Evolutionary conservation across 2,888 invertebrate genomes (phyloP).

Genomic region (Lumbricus terrestris): DNA sequence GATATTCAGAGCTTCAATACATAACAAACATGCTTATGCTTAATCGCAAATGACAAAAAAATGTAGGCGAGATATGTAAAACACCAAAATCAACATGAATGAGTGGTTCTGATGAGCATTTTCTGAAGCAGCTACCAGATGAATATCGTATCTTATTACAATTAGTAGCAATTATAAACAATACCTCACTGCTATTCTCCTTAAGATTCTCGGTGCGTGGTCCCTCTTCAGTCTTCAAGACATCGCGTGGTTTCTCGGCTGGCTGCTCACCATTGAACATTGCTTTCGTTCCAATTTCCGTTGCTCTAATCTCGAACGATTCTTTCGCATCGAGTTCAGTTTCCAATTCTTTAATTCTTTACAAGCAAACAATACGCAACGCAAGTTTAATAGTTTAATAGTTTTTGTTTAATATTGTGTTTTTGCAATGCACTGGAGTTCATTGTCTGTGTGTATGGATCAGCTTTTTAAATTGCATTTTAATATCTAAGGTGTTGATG

Average conservation of each 20-base stretch:
- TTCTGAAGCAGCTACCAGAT: too few relatives aligned
- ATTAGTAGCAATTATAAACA: background rate
- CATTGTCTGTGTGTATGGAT: too few relatives aligned
- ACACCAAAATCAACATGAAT: too few relatives aligned
- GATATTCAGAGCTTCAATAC: too few relatives aligned
- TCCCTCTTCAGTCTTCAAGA: background rate
- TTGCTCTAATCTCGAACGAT: background rate
- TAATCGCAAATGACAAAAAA: too few relatives aligned
- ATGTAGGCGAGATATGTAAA: too few relatives aligned
- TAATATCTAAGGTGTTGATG: too few relatives aligned
- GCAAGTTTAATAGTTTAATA: background rate
- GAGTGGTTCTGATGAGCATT: too few relatives aligned
- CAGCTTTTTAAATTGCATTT: too few relatives aligned
- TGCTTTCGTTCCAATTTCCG: background rate
- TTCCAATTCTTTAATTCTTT: background rate
- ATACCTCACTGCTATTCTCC: background rate
- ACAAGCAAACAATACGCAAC: background rate
- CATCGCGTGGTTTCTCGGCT: background rate
- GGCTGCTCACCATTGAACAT: background rate
- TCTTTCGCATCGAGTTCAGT: background rate
- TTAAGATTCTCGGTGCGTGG: background rate
- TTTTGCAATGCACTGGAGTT: too few relatives aligned
- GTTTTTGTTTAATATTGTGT: too few relatives aligned
- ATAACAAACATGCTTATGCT: too few relatives aligned
- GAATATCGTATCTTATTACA: background rate